Percentiles rank a stretch among this genome's conserved stretches.
phyloP scores from a whole-genome alignment of 2,888 invertebrate species.

The Epinotia ramella region DNA sequence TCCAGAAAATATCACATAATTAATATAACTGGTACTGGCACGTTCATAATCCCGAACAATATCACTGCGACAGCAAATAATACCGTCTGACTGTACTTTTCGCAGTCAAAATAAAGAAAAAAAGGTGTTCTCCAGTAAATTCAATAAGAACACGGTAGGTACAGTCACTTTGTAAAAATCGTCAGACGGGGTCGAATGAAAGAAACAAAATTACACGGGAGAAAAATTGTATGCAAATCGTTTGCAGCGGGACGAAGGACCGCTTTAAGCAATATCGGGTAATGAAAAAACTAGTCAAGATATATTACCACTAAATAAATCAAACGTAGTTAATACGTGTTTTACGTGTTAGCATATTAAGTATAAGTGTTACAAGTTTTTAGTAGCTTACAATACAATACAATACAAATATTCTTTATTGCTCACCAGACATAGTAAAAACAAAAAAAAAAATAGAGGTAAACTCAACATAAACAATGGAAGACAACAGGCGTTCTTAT shows the following conservation, averaged over 20 bases:
- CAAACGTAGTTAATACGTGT: no score
- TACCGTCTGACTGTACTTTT: neutral
- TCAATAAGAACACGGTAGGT: slow-evolving; percentile 43
- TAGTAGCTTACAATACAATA: no score
- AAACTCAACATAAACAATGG: no score
- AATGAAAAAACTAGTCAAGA: neutral
- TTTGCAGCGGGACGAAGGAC: slow-evolving; percentile 50
- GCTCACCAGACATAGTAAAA: no score
- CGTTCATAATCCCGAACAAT: neutral
- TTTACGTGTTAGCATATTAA: no score
- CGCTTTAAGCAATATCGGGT: slow-evolving; percentile 52
- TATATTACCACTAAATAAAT: neutral
- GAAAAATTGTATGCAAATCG: slow-evolving; percentile 74
- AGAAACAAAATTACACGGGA: slow-evolving; percentile 58
- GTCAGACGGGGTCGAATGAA: slow-evolving; percentile 52
- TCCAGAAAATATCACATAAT: no score
- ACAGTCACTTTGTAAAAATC: slow-evolving; percentile 53
- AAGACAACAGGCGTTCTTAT: no score
- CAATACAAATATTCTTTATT: no score
- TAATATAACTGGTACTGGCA: neutral
- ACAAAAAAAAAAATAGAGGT: no score
- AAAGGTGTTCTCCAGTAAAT: slow-evolving; percentile 44
- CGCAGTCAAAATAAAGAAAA: slow-evolving; percentile 36
- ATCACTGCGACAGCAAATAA: neutral
- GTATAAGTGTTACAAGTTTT: no score